Percentiles rank a stretch among this genome's conserved stretches.
phyloP scores from a whole-genome alignment of 2,797 vertebrate genomes.

The Trichosurus vulpecula region DNA sequence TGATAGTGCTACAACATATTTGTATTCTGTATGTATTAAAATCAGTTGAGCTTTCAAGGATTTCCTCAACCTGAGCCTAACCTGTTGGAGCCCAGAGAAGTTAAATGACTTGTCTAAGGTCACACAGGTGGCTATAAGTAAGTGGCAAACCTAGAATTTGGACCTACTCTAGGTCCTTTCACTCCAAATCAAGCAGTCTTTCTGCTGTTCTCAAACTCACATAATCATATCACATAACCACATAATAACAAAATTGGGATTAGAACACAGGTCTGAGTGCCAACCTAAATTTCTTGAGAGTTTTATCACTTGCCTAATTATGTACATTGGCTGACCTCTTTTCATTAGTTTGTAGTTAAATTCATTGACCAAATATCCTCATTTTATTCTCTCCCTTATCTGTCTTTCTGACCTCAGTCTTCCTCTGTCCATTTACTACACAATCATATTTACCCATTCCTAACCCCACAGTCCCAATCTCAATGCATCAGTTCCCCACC shows the following conservation, averaged over 20 bases:
- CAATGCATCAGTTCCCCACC: background rate
- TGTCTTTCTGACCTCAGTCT: background rate
- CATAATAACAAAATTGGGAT: background rate
- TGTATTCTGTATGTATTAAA: background rate
- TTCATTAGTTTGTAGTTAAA: background rate
- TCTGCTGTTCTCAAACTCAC: background rate
- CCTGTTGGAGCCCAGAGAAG: background rate
- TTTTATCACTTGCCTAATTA: slow-evolving; percentile 10
- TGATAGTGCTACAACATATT: background rate
- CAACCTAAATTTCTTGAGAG: slow-evolving; percentile 3
- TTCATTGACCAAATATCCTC: background rate
- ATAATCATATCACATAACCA: no score
- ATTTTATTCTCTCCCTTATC: background rate
- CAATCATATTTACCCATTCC: background rate
- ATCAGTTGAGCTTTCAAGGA: background rate
- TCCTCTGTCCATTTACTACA: background rate
- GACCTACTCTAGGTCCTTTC: background rate
- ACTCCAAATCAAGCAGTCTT: background rate
- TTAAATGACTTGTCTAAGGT: background rate
- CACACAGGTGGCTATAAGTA: background rate
- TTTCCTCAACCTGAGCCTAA: background rate
- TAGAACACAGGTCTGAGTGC: background rate
- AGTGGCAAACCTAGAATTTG: background rate
- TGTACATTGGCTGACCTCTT: background rate
- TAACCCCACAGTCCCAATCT: background rate